Evolutionary conservation across 64 coral and sea anemone species (phyloP).

Genomic region (Pachyseris speciosa): DNA sequence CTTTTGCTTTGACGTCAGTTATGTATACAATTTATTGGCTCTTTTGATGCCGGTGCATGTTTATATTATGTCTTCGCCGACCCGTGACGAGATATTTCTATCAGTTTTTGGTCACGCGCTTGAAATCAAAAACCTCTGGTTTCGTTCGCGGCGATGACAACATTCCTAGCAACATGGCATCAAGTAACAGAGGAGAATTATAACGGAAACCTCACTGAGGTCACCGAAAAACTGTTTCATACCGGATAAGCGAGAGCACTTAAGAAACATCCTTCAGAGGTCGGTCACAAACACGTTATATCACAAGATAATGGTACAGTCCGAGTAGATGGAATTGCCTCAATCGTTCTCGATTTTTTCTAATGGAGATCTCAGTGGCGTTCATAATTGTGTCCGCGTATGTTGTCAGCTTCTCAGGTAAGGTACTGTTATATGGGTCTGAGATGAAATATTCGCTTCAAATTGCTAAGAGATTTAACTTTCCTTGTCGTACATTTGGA

Average conservation of each 20-base stretch:
- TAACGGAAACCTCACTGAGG: background rate
- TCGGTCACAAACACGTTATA: no score
- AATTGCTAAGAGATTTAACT: background rate
- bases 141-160: background rate
- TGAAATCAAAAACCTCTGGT: background rate
- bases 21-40: no score
- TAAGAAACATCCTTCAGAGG: no score
- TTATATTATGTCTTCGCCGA: no score
- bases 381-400: background rate
- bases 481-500: background rate
- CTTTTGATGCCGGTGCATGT: no score
- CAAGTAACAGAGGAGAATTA: background rate
- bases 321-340: background rate
- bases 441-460: background rate
- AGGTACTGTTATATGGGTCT: background rate
- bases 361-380: background rate
- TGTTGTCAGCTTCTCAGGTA: background rate
- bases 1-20: no score
- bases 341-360: background rate
- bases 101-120: background rate
- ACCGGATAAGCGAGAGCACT: no score
- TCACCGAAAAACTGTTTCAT: no score
- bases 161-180: background rate
- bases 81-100: constrained; percentile 3
- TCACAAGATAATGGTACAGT: no score